Conservation (phyloP, 2,797 vertebrate genomes). For the Sarcoramphus papa region DNA sequence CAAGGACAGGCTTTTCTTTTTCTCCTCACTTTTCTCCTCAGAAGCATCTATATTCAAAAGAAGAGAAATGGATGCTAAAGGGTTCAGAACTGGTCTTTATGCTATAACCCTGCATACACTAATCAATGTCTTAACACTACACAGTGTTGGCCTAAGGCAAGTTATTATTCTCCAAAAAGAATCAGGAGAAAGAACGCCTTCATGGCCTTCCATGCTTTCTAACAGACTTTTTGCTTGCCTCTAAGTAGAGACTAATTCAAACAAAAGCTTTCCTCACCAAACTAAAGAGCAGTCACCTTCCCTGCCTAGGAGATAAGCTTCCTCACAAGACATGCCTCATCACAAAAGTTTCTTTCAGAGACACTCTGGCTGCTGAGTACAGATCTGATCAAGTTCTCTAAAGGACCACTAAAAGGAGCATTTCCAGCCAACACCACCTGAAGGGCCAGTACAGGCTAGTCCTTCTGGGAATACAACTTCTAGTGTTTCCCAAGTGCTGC, state of each 20-base stretch:
- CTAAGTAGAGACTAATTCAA: background rate
- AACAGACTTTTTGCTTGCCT: background rate
- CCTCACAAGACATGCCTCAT: background rate
- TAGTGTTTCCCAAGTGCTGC: background rate
- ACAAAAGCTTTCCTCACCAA: background rate
- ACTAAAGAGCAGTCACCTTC: background rate
- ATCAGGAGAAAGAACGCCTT: background rate
- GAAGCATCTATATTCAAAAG: conserved; percentile 78
- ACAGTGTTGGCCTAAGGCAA: background rate
- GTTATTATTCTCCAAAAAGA: background rate
- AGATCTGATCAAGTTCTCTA: background rate
- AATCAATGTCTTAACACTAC: background rate
- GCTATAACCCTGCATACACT: background rate
- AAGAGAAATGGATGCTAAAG: background rate
- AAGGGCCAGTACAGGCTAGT: background rate
- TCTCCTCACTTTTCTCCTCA: conserved; percentile 83
- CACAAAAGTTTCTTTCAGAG: conserved; percentile 22
- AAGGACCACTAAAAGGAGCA: background rate
- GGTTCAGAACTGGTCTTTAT: background rate
- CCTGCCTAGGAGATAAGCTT: background rate
- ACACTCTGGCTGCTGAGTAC: background rate
- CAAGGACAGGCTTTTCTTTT: conserved; percentile 78
- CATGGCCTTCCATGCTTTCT: background rate
- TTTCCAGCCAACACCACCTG: background rate
- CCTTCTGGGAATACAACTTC: background rate